These are phyloP conservation scores for Heteronetta atricapilla DNA, from an alignment of 2,113 vertebrate genomes.

Conservation along the genomic window DNA sequence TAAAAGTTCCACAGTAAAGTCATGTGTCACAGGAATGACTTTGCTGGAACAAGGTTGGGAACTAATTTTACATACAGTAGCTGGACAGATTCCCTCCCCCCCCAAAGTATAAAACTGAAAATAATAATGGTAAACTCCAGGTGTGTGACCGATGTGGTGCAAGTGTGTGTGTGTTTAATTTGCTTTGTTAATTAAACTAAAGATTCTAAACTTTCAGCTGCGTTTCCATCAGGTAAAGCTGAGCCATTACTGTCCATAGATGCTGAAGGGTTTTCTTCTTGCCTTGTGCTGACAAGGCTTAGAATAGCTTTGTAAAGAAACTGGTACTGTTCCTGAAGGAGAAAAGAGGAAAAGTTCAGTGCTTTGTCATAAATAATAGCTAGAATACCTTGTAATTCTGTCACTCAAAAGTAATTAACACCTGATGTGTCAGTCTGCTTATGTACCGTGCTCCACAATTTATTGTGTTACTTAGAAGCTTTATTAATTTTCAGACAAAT, in stretches of 20 bases:
- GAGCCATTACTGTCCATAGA: slow-evolving; percentile 87
- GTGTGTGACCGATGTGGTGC: not conserved
- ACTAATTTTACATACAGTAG: slow-evolving; percentile 45
- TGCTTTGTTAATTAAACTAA: slow-evolving; percentile 81
- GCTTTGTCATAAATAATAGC: not conserved
- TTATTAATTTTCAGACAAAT: slow-evolving; percentile 9
- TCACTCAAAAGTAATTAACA: not conserved
- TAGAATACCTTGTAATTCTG: not conserved
- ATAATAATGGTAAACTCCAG: slow-evolving; percentile 31
- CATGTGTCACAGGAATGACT: slow-evolving; percentile 45
- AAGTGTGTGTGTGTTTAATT: not conserved
- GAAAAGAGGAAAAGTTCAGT: not conserved
- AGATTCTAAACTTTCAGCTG: slow-evolving; percentile 91
- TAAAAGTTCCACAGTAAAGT: slow-evolving; percentile 73
- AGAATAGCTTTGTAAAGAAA: slow-evolving; percentile 96
- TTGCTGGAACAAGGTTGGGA: slow-evolving; percentile 24
- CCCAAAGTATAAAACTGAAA: slow-evolving; percentile 45
- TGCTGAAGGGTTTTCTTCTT: slow-evolving; percentile 85
- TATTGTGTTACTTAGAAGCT: not conserved
- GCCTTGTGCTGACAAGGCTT: slow-evolving; percentile 89
- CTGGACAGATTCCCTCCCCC: not conserved
- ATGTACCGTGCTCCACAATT: not conserved
- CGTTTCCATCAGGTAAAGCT: slow-evolving; percentile 79
- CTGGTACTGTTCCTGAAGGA: slow-evolving; percentile 90
- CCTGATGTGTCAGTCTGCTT: not conserved